These are phyloP conservation scores for Sigmodon hispidus DNA, from an alignment of 2,113 vertebrate species.

Conservation along the genomic window DNA sequence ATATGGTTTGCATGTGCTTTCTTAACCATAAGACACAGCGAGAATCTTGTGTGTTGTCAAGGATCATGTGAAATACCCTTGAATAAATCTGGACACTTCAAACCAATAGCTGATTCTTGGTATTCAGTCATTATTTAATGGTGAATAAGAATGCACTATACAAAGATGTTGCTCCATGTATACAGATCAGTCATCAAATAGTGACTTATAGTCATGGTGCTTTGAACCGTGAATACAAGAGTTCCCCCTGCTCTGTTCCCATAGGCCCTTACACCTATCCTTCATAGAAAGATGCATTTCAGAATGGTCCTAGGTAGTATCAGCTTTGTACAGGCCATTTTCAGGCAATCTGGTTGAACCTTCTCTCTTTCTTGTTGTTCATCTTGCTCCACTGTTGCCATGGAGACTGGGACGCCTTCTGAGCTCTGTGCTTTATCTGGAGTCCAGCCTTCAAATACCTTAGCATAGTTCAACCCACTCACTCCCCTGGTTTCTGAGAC, in stretches of 20 bases:
- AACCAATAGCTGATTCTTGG: neutral
- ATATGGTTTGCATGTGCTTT: neutral
- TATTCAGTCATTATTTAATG: neutral
- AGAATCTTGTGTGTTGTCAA: neutral
- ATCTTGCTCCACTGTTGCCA: slow-evolving; percentile 34
- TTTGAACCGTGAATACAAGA: neutral
- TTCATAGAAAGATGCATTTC: neutral
- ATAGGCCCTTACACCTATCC: neutral
- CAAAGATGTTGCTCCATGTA: neutral
- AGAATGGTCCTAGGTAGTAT: neutral
- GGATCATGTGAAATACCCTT: neutral
- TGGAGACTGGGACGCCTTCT: slow-evolving; percentile 52
- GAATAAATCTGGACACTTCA: neutral
- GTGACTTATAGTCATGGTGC: neutral
- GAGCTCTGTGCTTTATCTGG: slow-evolving; percentile 39
- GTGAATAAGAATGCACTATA: neutral
- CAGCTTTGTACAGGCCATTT: neutral
- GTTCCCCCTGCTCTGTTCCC: neutral
- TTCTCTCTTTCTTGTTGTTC: neutral
- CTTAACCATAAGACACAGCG: neutral
- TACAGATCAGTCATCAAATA: neutral
- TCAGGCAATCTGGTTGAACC: neutral
- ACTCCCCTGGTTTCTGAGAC: slow-evolving; percentile 7
- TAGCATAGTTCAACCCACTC: slow-evolving; percentile 55
- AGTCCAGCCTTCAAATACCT: slow-evolving; percentile 64